Evolutionary conservation across 2,888 invertebrate species (phyloP).

Genomic region (Mechanitis mazaeus): DNA sequence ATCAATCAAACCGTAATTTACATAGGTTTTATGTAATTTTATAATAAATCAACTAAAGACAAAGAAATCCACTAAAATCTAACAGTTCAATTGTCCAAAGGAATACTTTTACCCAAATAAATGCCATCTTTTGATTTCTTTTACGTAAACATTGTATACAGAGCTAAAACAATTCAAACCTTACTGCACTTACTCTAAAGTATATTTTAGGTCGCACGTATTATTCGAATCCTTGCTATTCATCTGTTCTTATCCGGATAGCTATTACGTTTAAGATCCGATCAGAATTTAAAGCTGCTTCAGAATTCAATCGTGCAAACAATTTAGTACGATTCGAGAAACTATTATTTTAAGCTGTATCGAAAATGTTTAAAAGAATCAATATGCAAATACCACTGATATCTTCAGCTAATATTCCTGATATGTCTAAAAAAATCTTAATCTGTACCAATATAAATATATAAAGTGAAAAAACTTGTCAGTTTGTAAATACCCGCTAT

Average conservation of each 20-base stretch:
- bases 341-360: neutral
- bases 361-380: no score
- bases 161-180: slow-evolving; percentile 2
- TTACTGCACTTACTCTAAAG: neutral
- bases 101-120: slow-evolving; percentile 16
- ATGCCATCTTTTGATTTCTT: slow-evolving; percentile 16
- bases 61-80: slow-evolving; percentile 14
- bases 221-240: slow-evolving; percentile 20
- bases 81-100: slow-evolving; percentile 12
- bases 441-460: no score
- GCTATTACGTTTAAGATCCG: slow-evolving; percentile 23
- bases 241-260: slow-evolving; percentile 27
- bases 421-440: no score
- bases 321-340: slow-evolving; percentile 22
- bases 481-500: no score
- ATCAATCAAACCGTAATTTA: neutral
- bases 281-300: slow-evolving; percentile 30
- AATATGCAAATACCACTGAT: no score
- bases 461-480: no score
- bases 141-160: slow-evolving; percentile 1
- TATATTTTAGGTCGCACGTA: neutral
- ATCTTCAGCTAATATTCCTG: no score
- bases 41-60: slow-evolving; percentile 3
- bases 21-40: neutral
- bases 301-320: slow-evolving; percentile 29